Evolutionary conservation across 2,888 invertebrate genomes (phyloP).

Genomic region (Polyommatus iphigenia): DNA sequence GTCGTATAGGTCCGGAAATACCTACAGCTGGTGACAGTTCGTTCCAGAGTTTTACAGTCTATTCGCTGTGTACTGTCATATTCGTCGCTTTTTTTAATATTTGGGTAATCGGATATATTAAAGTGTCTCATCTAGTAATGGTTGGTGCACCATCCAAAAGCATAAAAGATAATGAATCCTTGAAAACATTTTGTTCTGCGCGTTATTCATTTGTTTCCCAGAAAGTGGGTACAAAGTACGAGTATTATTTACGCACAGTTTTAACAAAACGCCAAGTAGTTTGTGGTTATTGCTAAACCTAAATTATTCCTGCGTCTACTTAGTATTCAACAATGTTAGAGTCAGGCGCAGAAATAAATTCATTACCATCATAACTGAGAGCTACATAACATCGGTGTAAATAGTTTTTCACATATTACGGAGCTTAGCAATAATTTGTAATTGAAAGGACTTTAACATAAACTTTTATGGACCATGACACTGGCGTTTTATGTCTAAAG

Average conservation of each 20-base stretch:
- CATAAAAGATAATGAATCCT: background rate
- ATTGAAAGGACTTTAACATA: conserved; percentile 65
- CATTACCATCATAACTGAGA: conserved; percentile 27
- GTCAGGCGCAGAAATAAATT: conserved; percentile 28
- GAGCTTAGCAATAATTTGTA: conserved; percentile 76
- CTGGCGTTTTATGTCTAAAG: conserved; percentile 29
- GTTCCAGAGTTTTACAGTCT: no score
- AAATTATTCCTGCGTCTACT: conserved; percentile 12
- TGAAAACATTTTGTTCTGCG: background rate
- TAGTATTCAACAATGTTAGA: conserved; percentile 26
- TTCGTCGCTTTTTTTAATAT: no score
- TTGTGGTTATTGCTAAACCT: conserved; percentile 8
- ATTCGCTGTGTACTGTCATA: no score
- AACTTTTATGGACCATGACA: conserved; percentile 26
- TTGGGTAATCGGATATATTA: no score
- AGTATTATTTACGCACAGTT: background rate
- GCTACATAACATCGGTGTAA: conserved; percentile 46
- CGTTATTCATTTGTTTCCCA: background rate
- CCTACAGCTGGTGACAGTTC: no score
- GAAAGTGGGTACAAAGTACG: background rate
- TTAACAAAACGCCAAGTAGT: conserved; percentile 3
- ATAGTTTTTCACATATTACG: conserved; percentile 53
- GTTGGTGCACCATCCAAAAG: no score
- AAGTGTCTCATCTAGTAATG: no score
- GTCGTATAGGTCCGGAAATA: no score